Evolutionary conservation across 2,797 vertebrate genomes (phyloP).

Genomic region (Catostomus latipinnis): DNA sequence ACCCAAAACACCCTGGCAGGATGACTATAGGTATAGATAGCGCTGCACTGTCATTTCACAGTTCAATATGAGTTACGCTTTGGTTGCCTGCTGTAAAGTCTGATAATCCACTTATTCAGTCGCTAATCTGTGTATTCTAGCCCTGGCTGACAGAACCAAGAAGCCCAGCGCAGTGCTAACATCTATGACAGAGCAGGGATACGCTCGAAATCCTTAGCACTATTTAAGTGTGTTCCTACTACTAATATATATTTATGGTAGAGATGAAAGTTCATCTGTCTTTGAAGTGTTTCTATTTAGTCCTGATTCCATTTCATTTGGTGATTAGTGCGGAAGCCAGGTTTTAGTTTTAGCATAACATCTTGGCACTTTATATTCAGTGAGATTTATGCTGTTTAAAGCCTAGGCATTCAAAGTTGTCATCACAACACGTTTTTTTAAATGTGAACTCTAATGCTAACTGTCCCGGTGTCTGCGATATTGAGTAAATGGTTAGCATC

Average conservation of each 20-base stretch:
- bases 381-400: constrained; percentile 19
- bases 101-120: constrained; percentile 87
- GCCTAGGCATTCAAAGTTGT: constrained; percentile 6
- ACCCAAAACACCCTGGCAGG: constrained; percentile 77
- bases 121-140: constrained; percentile 83
- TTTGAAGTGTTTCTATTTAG: constrained; percentile 53
- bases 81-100: constrained; percentile 84
- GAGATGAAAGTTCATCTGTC: constrained; percentile 52
- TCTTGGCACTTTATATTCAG: constrained; percentile 9
- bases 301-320: constrained; percentile 34
- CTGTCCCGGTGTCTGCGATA: background rate
- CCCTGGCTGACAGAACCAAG: constrained; percentile 71
- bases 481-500: background rate
- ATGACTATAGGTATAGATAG: constrained; percentile 82
- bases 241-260: constrained; percentile 42
- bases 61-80: constrained; percentile 83
- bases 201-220: constrained; percentile 49
- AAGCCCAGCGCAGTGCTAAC: constrained; percentile 53
- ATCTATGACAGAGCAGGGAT: constrained; percentile 55
- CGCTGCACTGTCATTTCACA: constrained; percentile 73
- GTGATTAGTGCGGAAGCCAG: constrained; percentile 36
- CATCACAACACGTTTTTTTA: background rate
- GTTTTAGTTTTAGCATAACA: constrained; percentile 31
- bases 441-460: background rate
- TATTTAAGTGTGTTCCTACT: constrained; percentile 52